Evolutionary conservation across 2,797 vertebrate species (phyloP), one percentile per base, ranked within the genome.

Genomic region (Sebastes matsubarae): DNA sequence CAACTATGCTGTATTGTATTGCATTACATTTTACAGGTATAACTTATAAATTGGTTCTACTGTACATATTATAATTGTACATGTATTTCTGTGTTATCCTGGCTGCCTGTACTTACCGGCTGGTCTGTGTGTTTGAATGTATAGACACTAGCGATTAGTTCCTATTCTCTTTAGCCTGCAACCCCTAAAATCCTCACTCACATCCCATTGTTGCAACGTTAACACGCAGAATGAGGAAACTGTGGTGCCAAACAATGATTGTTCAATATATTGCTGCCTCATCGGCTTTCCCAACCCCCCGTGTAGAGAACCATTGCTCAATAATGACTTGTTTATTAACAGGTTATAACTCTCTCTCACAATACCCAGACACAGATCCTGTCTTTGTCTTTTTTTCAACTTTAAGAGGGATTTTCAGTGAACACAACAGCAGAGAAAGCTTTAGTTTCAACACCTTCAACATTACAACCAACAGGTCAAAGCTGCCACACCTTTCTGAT

Each of bases 401-500:
- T 42, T 32, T 7, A 6, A 29, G 14, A 18, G 12, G n/a, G 50
- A 36, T 14, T 65, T 52, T 38, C 14, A 63, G 25, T 58, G 8
- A 75, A 61, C 36, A 18, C 7, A 60, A 8, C 32, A 36, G 29
- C 32, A 42, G 16, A 9, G 25, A 67, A 63, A 27, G 2, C 12
- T 64, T 75, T 14, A 27, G 2, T 46, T 50, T 32, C 22, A 20
- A 16, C 14, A 20, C 32, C 32, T 52, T 32, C 5, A 52, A 25
- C 6, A 29, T 25, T 16, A 68, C 2, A 52, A 8, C 52, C 11
- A 36, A 4, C 27, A 2, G 67, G 64, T 76, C 50, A 63, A 54
- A 61, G 54, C 42, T 22, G 52, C 76, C 69, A 73, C 74, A 75
- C 64, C 74, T 58, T 79, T 75, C 42, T 90, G 77, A 84, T 87